Evolutionary conservation across 2,113 vertebrate genomes (phyloP).

Genomic region (Brachyhypopomus gauderio): DNA sequence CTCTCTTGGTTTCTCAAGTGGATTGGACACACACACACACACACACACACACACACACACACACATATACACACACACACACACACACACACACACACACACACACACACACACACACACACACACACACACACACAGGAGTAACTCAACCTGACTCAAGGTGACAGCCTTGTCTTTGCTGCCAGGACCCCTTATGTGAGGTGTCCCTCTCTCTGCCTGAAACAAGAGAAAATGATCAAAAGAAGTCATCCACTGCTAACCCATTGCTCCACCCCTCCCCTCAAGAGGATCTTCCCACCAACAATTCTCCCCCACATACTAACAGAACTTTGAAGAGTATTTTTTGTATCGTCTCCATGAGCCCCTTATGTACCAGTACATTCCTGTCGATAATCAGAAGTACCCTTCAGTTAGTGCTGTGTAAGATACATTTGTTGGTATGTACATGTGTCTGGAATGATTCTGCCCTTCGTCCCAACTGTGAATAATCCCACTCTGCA

Average conservation of each 20-base stretch:
- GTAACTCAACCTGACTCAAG: slow-evolving; percentile 63
- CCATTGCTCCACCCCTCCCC: background rate
- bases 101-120: slow-evolving; percentile 15
- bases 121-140: slow-evolving; percentile 12
- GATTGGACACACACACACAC: slow-evolving; percentile 14
- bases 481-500: slow-evolving; percentile 55
- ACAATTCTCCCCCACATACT: background rate
- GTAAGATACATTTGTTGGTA: slow-evolving; percentile 72
- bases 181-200: slow-evolving; percentile 45
- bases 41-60: slow-evolving; percentile 10
- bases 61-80: slow-evolving; percentile 21
- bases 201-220: slow-evolving; percentile 48
- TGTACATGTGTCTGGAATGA: slow-evolving; percentile 66
- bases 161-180: slow-evolving; percentile 50
- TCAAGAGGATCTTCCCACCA: background rate
- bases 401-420: slow-evolving; percentile 47
- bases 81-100: background rate
- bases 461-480: slow-evolving; percentile 48
- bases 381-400: slow-evolving; percentile 17
- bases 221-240: slow-evolving; percentile 30
- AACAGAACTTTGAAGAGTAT: background rate
- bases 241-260: slow-evolving; percentile 12
- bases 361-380: slow-evolving; percentile 5
- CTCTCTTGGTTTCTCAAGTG: slow-evolving; percentile 11
- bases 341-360: slow-evolving; percentile 32